Evolutionary conservation across 2,797 vertebrate genomes (phyloP).

Genomic region (Hoplostethus atlanticus): DNA sequence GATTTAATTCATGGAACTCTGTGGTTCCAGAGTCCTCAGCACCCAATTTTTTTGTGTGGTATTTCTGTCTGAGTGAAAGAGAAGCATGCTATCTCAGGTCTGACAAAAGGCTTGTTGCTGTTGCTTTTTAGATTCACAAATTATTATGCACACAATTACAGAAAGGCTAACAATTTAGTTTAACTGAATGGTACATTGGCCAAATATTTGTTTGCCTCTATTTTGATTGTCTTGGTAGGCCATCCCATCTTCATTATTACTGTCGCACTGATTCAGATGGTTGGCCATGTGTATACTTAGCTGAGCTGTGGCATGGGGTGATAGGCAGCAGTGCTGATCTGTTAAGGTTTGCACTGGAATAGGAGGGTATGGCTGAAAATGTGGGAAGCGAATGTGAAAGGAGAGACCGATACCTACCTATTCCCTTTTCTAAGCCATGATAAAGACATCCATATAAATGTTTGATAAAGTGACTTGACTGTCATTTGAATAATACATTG

Average conservation of each 20-base stretch:
- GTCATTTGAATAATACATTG: slow-evolving; percentile 80
- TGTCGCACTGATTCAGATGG: neutral
- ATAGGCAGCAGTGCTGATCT: slow-evolving; percentile 1
- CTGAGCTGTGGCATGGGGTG: slow-evolving; percentile 17
- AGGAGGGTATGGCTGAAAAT: slow-evolving; percentile 12
- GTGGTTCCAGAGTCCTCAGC: neutral
- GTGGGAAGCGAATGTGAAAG: slow-evolving; percentile 5
- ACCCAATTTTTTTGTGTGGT: slow-evolving; percentile 6
- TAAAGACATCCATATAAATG: slow-evolving; percentile 77
- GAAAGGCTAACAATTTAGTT: slow-evolving; percentile 15
- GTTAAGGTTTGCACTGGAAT: slow-evolving; percentile 29
- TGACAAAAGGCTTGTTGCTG: neutral
- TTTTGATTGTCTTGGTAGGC: neutral
- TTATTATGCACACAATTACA: slow-evolving; percentile 9
- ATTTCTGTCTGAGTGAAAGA: slow-evolving; percentile 1
- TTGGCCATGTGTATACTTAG: slow-evolving; percentile 5
- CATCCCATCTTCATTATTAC: neutral
- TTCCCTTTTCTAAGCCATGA: slow-evolving; percentile 44
- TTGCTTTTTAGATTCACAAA: slow-evolving; percentile 20
- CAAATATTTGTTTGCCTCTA: too few species aligned
- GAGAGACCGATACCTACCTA: slow-evolving; percentile 26
- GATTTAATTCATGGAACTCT: slow-evolving; percentile 33
- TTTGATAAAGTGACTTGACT: slow-evolving; percentile 76
- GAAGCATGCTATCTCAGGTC: neutral
- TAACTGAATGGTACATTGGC: neutral